A percentile compares a stretch with the other conserved stretches of the same genome.
phyloP scores from a whole-genome alignment of 2,888 invertebrate species.

The Aromia moschata region DNA sequence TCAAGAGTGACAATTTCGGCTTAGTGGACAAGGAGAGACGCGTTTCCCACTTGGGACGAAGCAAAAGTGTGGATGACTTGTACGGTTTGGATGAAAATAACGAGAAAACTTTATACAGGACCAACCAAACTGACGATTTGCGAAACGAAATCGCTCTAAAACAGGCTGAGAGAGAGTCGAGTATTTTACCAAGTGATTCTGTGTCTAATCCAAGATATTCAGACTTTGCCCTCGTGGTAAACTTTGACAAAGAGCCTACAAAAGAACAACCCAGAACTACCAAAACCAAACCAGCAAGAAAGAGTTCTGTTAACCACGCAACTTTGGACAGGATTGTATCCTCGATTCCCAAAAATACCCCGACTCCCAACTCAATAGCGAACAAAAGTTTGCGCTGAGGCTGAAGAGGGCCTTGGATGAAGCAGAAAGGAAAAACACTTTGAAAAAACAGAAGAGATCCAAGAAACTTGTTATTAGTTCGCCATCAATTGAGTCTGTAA shows the following conservation, averaged over 20 bases:
- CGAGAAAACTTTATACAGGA: slow-evolving; percentile 35
- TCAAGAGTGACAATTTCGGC: slow-evolving; percentile 27
- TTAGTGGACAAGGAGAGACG: slow-evolving; percentile 22
- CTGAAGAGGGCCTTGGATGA: slow-evolving; percentile 51
- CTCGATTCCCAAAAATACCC: slow-evolving; percentile 46
- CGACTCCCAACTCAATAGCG: slow-evolving; percentile 49
- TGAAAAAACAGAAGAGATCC: slow-evolving; percentile 43
- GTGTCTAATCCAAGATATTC: slow-evolving; percentile 45
- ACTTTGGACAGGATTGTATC: slow-evolving; percentile 49
- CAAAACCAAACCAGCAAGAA: slow-evolving; percentile 6
- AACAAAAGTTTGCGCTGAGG: slow-evolving; percentile 52
- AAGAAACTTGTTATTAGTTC: slow-evolving; percentile 49
- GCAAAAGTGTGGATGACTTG: slow-evolving; percentile 49
- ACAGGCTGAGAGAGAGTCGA: slow-evolving; percentile 31
- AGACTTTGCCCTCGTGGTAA: slow-evolving; percentile 29
- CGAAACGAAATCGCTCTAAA: slow-evolving; percentile 24
- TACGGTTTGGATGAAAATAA: slow-evolving; percentile 31
- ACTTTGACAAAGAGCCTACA: slow-evolving; percentile 9
- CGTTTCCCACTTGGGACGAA: slow-evolving; percentile 32
- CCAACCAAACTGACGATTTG: slow-evolving; percentile 40
- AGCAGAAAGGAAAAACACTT: slow-evolving; percentile 47
- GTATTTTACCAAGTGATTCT: slow-evolving; percentile 43
- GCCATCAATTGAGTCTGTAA: slow-evolving; percentile 52
- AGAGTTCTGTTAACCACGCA: slow-evolving; percentile 37
- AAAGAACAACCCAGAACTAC: background rate